Conservation (phyloP, 2,113 vertebrate genomes). For the Sapajus apella region DNA sequence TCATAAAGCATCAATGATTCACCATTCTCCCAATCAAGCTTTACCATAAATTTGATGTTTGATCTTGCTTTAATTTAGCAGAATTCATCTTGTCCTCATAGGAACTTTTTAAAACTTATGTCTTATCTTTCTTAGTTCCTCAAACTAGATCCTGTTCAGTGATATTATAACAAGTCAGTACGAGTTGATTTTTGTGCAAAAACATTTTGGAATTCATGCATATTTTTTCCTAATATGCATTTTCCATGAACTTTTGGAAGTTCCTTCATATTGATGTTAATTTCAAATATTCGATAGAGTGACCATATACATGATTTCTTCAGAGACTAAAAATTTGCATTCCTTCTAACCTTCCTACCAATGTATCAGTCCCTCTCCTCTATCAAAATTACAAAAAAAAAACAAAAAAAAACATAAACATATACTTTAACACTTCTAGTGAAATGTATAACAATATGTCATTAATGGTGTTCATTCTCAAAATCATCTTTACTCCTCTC, state of each 20-base stretch:
- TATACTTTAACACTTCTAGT: background rate
- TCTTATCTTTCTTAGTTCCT: background rate
- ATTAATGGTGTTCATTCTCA: background rate
- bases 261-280: background rate
- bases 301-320: background rate
- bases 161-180: background rate
- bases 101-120: too few relatives aligned
- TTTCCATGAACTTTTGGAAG: background rate
- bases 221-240: background rate
- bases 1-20: background rate
- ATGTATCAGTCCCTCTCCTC: background rate
- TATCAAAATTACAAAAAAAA: background rate
- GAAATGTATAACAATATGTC: background rate
- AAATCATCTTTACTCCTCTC: background rate
- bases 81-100: background rate
- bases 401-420: background rate
- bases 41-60: background rate
- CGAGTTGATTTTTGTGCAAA: background rate
- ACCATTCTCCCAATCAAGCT: background rate
- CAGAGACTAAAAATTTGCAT: background rate
- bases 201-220: background rate
- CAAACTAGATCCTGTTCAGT: background rate
- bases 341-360: background rate
- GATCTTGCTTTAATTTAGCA: background rate
- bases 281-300: conserved; percentile 34